phyloP scores from a whole-genome alignment of 2,888 invertebrate genomes.

The Agriopis leucophaearia region DNA sequence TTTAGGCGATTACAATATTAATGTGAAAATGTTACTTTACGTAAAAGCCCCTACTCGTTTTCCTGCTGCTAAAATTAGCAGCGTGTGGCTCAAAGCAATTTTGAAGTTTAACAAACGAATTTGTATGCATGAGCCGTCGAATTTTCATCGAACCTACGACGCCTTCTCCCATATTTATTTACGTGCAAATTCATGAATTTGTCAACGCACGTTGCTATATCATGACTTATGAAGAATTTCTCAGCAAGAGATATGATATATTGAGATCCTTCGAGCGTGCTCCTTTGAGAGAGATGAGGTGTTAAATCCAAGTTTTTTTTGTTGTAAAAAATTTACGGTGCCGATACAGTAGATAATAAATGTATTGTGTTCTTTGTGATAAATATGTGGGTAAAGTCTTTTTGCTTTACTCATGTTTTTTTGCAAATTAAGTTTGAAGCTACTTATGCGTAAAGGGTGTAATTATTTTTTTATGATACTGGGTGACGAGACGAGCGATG shows the following conservation, averaged over 20 bases:
- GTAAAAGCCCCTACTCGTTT: conserved; percentile 19
- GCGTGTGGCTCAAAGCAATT: conserved; percentile 55
- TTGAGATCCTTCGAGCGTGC: conserved; percentile 12
- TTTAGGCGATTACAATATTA: background rate
- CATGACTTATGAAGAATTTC: conserved; percentile 63
- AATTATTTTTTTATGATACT: too few relatives aligned
- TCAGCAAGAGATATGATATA: conserved; percentile 39
- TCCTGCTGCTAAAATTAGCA: conserved; percentile 46
- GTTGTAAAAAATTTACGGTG: conserved; percentile 11
- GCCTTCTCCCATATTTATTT: conserved; percentile 65
- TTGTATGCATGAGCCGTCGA: conserved; percentile 68
- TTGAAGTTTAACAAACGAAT: conserved; percentile 67
- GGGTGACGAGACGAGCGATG: too few relatives aligned
- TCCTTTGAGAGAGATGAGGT: conserved; percentile 22
- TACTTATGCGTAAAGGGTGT: too few relatives aligned
- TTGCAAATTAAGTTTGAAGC: background rate
- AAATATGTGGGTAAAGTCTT: background rate
- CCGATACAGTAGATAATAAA: too few relatives aligned
- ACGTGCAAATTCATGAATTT: conserved; percentile 63
- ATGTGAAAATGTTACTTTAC: background rate
- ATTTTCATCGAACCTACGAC: conserved; percentile 61
- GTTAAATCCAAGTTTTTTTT: conserved; percentile 31
- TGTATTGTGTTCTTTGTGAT: conserved; percentile 6
- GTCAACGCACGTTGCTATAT: conserved; percentile 57
- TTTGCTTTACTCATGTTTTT: background rate